Conservation (phyloP, 53 echinoderm and acorn worm species). For the Antedon mediterranea region DNA sequence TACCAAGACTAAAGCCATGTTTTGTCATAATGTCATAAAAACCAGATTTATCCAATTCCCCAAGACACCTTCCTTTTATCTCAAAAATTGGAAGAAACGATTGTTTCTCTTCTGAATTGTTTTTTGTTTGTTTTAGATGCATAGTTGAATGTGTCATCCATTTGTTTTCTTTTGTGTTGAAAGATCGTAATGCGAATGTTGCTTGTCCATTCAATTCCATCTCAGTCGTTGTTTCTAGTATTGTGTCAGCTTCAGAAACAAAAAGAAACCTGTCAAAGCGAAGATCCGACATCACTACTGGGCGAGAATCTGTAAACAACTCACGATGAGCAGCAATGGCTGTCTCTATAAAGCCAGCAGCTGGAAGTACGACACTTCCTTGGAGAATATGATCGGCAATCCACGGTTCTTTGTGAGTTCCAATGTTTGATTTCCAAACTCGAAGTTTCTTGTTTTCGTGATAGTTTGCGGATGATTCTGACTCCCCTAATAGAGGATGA, state of each 20-base stretch:
- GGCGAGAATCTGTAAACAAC: background rate
- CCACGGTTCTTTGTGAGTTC: constrained; percentile 33
- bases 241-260: constrained; percentile 17
- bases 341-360: constrained; percentile 48
- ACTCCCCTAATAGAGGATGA: background rate
- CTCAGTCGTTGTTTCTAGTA: constrained; percentile 21
- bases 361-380: constrained; percentile 42
- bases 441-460: background rate
- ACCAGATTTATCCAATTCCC: background rate
- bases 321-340: constrained; percentile 28
- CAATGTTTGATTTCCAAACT: constrained; percentile 33
- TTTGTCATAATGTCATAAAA: constrained; percentile 7
- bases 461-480: background rate
- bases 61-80: background rate
- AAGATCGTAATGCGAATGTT: background rate
- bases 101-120: background rate
- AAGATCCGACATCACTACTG: constrained; percentile 5
- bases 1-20: constrained; percentile 33
- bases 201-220: background rate
- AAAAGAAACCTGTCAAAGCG: constrained; percentile 43
- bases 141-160: constrained; percentile 1
- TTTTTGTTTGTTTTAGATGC: background rate
- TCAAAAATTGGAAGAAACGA: too few relatives aligned
- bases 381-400: constrained; percentile 41
- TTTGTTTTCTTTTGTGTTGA: background rate